Base-by-base conservation (phyloP, 2,888 invertebrate genomes). In the Acanthoscelides obtectus region DNA sequence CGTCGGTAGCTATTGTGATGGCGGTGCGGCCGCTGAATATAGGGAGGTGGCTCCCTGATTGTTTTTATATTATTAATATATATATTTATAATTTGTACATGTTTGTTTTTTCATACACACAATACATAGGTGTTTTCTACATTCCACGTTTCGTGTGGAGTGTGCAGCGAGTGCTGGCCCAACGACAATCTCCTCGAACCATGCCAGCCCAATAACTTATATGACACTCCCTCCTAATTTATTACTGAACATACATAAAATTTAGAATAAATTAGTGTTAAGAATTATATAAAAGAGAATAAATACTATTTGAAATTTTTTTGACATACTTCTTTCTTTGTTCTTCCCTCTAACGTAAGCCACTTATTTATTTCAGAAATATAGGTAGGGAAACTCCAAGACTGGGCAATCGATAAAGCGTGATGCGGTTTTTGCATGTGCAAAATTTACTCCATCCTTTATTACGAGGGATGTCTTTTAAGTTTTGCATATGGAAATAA, bases 61-160 rank as follows among this genome's bases (percentile, higher is more conserved):
- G 80, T 84, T 84, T 83, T 84, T 27, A 80, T 84, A 84, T 83
- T 84, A 84, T 84, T 84, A 82, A 81, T 83, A 82, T 83, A 78
- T 80, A 82, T 83, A 84, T 85, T 84, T 85, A 84, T 85, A 84
- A 84, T 84, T 84, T 85, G 84, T 84, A 84, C 83, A 83, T 81
- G 81, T 76, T 82, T 82, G 81, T 80, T 77, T 78, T 83, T 84
- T 83, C 64, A 83, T 81, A 80, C 81, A 80, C 81, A 79, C 45
- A 45, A n/a, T 45, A 45, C 45, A 45, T 45, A 45, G 45, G 45
- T 45, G 45, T 80, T 63, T 79, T 67, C 65, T 79, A 82, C 82
- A 82, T 83, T 82, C 82, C 82, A 82, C 82, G 69, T 77, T 76
- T 72, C 75, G 77, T 80, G 84, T 84, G 84, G 84, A 81, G 84